Evolutionary conservation across 2,888 invertebrate species (phyloP).

Genomic region (Phaonia tiefii): DNA sequence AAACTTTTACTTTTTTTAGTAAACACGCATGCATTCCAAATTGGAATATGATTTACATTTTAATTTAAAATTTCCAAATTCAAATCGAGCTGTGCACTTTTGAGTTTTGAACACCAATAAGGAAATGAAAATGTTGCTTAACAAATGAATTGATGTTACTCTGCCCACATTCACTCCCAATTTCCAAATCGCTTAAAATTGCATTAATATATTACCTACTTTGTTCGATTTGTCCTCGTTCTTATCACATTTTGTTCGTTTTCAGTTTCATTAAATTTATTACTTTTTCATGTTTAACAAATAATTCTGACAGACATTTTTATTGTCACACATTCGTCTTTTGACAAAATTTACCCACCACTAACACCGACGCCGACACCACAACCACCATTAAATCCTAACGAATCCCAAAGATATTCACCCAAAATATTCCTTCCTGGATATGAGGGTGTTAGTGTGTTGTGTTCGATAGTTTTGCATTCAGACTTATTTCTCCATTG

Average conservation of each 20-base stretch:
- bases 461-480: conserved; percentile 19
- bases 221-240: conserved; percentile 6
- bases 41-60: no score
- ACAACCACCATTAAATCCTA: neutral
- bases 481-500: no score
- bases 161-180: neutral
- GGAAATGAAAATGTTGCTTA: neutral
- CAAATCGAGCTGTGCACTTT: no score
- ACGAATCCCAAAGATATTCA: conserved; percentile 51
- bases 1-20: no score
- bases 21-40: no score
- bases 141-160: neutral
- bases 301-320: conserved; percentile 65
- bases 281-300: conserved; percentile 64
- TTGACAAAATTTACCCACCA: neutral
- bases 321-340: conserved; percentile 66
- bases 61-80: no score
- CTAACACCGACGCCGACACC: no score
- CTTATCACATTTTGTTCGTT: neutral
- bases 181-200: neutral
- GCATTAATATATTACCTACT: neutral
- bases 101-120: no score
- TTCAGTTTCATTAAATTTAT: conserved; percentile 51
- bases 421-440: conserved; percentile 25
- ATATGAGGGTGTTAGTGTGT: conserved; percentile 25